Percentiles rank a stretch among this genome's conserved stretches.
Evolutionary conservation across 2,888 invertebrate genomes (phyloP).

Genomic region (Rhagophthalmus giganteus): DNA sequence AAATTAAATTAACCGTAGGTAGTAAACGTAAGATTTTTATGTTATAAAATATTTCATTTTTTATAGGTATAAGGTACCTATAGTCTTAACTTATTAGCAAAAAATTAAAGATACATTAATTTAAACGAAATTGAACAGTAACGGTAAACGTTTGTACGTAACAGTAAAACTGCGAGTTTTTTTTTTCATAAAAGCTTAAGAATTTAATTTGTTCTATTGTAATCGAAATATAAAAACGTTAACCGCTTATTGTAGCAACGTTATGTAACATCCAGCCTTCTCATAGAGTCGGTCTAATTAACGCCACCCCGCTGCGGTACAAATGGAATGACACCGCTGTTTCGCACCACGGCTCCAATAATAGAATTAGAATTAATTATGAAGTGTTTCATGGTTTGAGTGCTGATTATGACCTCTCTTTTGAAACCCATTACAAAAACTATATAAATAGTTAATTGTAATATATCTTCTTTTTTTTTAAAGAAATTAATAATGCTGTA

Average conservation of each 20-base stretch:
- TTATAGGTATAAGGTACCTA: too few relatives aligned
- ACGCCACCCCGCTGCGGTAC: constrained; percentile 35
- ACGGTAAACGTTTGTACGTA: not conserved
- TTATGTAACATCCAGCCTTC: constrained; percentile 12
- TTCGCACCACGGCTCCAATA: constrained; percentile 35
- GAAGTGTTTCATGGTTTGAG: constrained; percentile 17
- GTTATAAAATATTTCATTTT: too few relatives aligned
- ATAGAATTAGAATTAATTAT: constrained; percentile 37
- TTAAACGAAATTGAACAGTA: not conserved
- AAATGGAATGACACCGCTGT: constrained; percentile 39
- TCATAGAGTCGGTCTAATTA: constrained; percentile 27
- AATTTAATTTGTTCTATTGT: constrained; percentile 9
- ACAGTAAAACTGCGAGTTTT: constrained; percentile 3
- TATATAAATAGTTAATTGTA: constrained; percentile 1
- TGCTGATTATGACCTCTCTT: constrained; percentile 19
- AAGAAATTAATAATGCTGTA: too few relatives aligned
- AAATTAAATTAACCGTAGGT: too few relatives aligned
- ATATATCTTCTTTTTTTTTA: not conserved
- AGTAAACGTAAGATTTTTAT: too few relatives aligned
- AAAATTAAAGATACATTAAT: not conserved
- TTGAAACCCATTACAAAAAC: constrained; percentile 5
- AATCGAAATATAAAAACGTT: constrained; percentile 9
- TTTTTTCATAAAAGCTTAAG: not conserved
- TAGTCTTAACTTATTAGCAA: not conserved
- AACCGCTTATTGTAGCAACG: constrained; percentile 10